Evolutionary conservation across 2,113 vertebrate genomes (phyloP).

Genomic region (Barbus barbus): DNA sequence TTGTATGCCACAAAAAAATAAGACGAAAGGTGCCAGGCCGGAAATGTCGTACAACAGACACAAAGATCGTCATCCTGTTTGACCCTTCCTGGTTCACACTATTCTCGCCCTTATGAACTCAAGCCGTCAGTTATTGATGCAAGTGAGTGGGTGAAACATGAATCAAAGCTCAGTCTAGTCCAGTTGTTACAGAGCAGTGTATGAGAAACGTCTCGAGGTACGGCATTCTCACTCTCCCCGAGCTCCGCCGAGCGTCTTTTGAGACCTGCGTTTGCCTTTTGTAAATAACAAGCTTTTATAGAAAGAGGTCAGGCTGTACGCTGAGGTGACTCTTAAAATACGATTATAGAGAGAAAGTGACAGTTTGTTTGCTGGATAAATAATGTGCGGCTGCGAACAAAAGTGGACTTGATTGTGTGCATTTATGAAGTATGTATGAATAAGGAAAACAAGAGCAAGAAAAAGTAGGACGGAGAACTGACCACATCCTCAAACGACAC

Average conservation of each 20-base stretch:
- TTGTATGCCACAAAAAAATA: no score
- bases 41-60: no score
- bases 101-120: no score
- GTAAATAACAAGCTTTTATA: slow-evolving; percentile 18
- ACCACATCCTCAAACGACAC: background rate
- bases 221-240: background rate
- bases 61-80: no score
- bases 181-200: no score
- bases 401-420: slow-evolving; percentile 1
- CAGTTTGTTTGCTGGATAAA: slow-evolving; percentile 23
- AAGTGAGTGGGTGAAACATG: no score
- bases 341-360: background rate
- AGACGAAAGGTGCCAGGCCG: no score
- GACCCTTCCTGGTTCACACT: no score
- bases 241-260: background rate
- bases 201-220: background rate
- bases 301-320: slow-evolving; percentile 23
- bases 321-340: background rate
- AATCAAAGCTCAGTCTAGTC: no score
- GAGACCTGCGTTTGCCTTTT: background rate
- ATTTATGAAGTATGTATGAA: background rate
- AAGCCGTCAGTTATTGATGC: no score
- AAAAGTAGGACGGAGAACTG: background rate
- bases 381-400: background rate
- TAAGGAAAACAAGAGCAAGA: background rate